phyloP scores from a whole-genome alignment of 1,140 invertebrate genomes.

The Pissodes strobi region DNA sequence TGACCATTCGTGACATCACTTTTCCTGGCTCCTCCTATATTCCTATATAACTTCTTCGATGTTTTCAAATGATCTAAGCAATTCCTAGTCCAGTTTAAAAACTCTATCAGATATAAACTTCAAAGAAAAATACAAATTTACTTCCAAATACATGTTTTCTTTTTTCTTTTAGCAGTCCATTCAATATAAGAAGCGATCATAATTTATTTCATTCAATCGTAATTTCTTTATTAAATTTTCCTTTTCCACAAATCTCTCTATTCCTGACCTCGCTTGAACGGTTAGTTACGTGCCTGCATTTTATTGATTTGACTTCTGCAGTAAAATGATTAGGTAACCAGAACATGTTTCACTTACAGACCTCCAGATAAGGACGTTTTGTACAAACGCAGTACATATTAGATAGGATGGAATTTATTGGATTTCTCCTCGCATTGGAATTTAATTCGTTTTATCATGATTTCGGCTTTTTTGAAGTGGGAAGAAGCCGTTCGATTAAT shows the following conservation, averaged over 20 bases:
- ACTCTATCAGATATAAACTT: too few species aligned
- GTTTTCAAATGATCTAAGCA: too few species aligned
- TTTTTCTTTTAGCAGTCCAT: background rate
- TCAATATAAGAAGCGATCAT: background rate
- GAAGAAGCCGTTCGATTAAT: too few species aligned
- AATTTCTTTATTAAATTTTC: background rate
- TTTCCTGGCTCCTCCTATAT: too few species aligned
- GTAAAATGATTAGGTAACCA: slow-evolving; percentile 18
- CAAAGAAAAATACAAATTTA: too few species aligned
- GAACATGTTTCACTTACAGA: slow-evolving; percentile 24
- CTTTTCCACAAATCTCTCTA: background rate
- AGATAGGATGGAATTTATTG: slow-evolving; percentile 11
- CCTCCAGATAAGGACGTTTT: slow-evolving; percentile 9
- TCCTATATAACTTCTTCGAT: too few species aligned
- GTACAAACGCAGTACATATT: slow-evolving; percentile 7
- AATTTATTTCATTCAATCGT: background rate
- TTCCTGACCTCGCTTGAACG: background rate
- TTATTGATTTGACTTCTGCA: background rate
- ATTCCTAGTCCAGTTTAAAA: too few species aligned
- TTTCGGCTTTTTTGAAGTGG: too few species aligned
- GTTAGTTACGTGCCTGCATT: background rate
- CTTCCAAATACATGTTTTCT: background rate
- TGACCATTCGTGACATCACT: too few species aligned
- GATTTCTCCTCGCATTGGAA: background rate
- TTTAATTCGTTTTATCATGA: slow-evolving; percentile 12